Evolutionary conservation across 2,888 invertebrate species (phyloP).

Genomic region (Ophion ellenae): DNA sequence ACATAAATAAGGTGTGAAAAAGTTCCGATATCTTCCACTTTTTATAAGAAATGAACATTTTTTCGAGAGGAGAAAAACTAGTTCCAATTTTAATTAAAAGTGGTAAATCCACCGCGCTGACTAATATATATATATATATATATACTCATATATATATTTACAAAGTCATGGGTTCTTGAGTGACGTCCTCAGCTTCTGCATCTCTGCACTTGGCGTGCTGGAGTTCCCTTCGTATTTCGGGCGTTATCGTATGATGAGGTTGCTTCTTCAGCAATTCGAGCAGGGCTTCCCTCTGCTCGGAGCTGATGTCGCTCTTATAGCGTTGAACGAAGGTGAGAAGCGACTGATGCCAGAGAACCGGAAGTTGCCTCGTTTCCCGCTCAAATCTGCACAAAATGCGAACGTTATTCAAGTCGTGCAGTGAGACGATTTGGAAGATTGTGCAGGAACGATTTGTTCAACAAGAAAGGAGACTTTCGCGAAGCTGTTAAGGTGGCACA

Average conservation of each 20-base stretch:
- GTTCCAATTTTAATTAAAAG: too few relatives aligned
- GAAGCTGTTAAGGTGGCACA: too few relatives aligned
- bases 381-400: conserved; percentile 88
- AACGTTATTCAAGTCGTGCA: background rate
- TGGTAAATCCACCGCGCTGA: too few relatives aligned
- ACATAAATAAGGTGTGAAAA: background rate
- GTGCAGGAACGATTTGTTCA: too few relatives aligned
- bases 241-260: conserved; percentile 89
- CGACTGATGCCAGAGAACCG: conserved; percentile 98
- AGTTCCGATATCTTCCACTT: background rate
- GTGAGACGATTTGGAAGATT: background rate
- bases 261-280: conserved; percentile 91
- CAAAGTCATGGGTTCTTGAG: conserved; percentile 72
- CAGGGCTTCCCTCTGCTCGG: conserved; percentile 95
- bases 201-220: conserved; percentile 93
- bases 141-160: conserved; percentile 44
- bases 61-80: too few relatives aligned
- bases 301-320: conserved; percentile 97
- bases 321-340: conserved; percentile 96
- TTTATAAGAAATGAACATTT: too few relatives aligned
- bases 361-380: conserved; percentile 92
- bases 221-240: conserved; percentile 94
- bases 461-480: too few relatives aligned
- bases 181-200: conserved; percentile 84
- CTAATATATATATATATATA: too few relatives aligned